phyloP scores from a whole-genome alignment of 2,113 vertebrate species.

The Bettongia penicillata region DNA sequence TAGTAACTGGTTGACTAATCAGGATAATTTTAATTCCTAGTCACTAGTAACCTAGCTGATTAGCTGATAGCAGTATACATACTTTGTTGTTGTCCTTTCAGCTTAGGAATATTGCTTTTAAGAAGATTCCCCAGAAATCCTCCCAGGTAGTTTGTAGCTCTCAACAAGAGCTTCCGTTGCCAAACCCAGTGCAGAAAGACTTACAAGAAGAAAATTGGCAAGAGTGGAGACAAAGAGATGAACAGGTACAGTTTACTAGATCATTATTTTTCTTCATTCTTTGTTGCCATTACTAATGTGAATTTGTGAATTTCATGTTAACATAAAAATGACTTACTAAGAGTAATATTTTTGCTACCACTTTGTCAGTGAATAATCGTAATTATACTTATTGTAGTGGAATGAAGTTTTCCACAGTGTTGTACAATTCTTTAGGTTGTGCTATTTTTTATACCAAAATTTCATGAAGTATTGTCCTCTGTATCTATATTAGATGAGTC shows the following conservation, averaged over 20 bases:
- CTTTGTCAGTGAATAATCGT: constrained; percentile 13
- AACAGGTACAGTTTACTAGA: constrained; percentile 86
- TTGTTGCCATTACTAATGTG: constrained; percentile 3
- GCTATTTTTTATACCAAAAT: not conserved
- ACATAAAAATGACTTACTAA: not conserved
- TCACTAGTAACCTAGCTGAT: constrained; percentile 15
- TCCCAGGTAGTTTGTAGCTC: constrained; percentile 83
- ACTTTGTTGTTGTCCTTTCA: constrained; percentile 77
- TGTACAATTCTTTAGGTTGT: not conserved
- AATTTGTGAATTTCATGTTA: not conserved
- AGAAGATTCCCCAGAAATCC: constrained; percentile 95
- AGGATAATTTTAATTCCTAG: constrained; percentile 3
- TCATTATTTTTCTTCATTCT: constrained; percentile 32
- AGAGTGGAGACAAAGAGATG: constrained; percentile 94
- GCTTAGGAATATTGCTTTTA: constrained; percentile 96
- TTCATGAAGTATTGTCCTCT: not conserved
- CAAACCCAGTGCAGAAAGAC: constrained; percentile 76
- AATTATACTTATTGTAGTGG: constrained; percentile 16
- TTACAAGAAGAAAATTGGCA: constrained; percentile 90
- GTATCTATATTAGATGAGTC: not conserved
- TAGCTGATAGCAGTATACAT: constrained; percentile 34
- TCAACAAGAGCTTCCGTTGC: constrained; percentile 86
- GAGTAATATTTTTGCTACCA: not conserved
- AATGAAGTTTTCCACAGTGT: not conserved
- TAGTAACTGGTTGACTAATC: not conserved